phyloP scores from a whole-genome alignment of 2,797 vertebrate genomes.

The Cossypha polioptera region DNA sequence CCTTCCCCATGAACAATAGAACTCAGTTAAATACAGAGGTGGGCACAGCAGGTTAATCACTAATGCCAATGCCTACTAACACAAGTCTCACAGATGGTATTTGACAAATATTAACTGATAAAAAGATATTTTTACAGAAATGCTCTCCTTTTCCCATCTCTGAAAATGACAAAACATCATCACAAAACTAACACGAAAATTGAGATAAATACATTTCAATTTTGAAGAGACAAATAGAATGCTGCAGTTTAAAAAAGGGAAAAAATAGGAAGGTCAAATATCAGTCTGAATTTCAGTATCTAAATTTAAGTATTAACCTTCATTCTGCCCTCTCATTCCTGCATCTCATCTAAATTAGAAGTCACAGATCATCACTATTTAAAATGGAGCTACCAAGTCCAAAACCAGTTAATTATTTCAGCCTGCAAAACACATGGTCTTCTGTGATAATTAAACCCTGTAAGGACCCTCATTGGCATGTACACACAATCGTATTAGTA shows the following conservation, averaged over 20 bases:
- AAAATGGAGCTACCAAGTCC: not conserved
- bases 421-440: not conserved
- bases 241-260: not conserved
- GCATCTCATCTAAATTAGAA: not conserved
- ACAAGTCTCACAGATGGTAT: not conserved
- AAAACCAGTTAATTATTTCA: not conserved
- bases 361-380: not conserved
- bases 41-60: not conserved
- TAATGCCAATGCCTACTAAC: not conserved
- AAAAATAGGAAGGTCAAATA: not conserved
- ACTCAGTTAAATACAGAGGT: not conserved
- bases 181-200: not conserved
- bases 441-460: not conserved
- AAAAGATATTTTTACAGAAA: not conserved
- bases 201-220: not conserved
- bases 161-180: not conserved
- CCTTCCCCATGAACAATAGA: not conserved
- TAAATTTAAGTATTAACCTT: conserved; percentile 24
- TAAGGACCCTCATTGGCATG: not conserved
- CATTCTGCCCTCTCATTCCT: not conserved
- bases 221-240: not conserved
- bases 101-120: not conserved
- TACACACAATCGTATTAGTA: not conserved
- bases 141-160: not conserved
- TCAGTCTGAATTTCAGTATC: not conserved